Evolutionary conservation across 1,140 invertebrate genomes (phyloP), one percentile per base, ranked within the genome.

Genomic region (Wasmannia auropunctata): DNA sequence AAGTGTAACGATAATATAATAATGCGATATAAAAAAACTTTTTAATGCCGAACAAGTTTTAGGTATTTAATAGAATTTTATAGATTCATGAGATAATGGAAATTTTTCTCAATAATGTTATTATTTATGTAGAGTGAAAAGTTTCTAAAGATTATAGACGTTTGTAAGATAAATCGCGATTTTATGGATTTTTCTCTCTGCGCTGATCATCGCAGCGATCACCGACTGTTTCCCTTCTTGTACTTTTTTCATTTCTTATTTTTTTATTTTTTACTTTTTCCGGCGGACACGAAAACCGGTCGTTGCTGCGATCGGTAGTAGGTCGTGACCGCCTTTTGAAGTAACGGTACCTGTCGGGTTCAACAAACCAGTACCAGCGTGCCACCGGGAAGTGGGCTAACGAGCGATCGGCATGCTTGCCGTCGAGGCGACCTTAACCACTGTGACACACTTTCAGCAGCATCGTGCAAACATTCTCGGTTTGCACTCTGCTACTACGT

Each of bases 371-470:
- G 77, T 89, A 80, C 40, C 86, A 77, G 19, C 72, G 84, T 37
- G 34, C 72, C 34, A 87, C 88, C 86, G 80, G 80, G 90, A 95
- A 95, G 94, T 95, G 93, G 94, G 94, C 93, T 95, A 95, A 93
- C 91, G 92, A 94, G 92, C 87, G 79, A 90, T 91, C 87, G 90
- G 87, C 84, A 49, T 87, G 87, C 65, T 92, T 85, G 85, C 88
- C 86, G 67, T 87, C 86, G 84, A 81, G 40, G 60, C 90, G 93
- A 93, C 92, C 93, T 94, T 92, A 92, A 91, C 93, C 93, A 91
- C 80, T 86, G 49, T 87, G 89, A 86, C 89, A 91, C 80, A 91
- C 90, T 91, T 91, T 91, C 46, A 31, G 49, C 25, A 40, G 14
- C 70, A 77, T 56, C 70, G 46, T 63, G 19, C 46, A 51, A 31